Conservation (phyloP, 2,797 vertebrate species). For the Chelon auratus region DNA sequence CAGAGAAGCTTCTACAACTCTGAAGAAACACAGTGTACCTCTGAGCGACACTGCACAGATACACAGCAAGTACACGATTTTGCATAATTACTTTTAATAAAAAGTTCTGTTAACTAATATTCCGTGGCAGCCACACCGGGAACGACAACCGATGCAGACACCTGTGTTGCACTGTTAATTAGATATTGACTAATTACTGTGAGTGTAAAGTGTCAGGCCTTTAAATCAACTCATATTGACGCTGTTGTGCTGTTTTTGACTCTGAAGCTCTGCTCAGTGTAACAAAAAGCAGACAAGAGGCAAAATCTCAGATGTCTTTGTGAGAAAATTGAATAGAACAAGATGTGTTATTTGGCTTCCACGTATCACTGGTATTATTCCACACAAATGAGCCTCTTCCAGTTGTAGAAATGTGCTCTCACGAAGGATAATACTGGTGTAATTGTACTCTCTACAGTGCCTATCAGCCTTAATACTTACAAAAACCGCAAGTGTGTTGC, state of each 20-base stretch:
- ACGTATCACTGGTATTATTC: slow-evolving; percentile 4
- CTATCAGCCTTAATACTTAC: slow-evolving; percentile 18
- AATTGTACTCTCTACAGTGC: slow-evolving; percentile 19
- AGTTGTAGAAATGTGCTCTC: slow-evolving; percentile 21
- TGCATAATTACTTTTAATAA: slow-evolving; percentile 21
- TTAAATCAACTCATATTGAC: slow-evolving; percentile 27
- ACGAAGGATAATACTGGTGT: slow-evolving; percentile 12
- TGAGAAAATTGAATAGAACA: neutral
- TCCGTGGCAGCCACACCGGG: slow-evolving; percentile 36
- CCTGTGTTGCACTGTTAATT: slow-evolving; percentile 26
- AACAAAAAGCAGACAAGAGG: neutral
- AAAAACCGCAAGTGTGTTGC: slow-evolving; percentile 14
- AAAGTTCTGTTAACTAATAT: slow-evolving; percentile 32
- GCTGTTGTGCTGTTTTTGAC: neutral
- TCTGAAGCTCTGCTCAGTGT: neutral
- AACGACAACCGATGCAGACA: slow-evolving; percentile 37
- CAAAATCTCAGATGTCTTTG: neutral
- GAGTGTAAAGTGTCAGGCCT: slow-evolving; percentile 13
- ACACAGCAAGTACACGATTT: slow-evolving; percentile 8
- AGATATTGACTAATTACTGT: slow-evolving; percentile 29
- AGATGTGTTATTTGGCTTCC: neutral
- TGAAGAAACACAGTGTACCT: neutral
- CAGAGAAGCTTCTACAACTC: slow-evolving; percentile 22
- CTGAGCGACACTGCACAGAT: slow-evolving; percentile 5
- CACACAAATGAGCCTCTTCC: slow-evolving; percentile 7